Evolutionary conservation across 2,797 vertebrate genomes (phyloP), one percentile per base, ranked within the genome.

Genomic region (Ciconia nigra): DNA sequence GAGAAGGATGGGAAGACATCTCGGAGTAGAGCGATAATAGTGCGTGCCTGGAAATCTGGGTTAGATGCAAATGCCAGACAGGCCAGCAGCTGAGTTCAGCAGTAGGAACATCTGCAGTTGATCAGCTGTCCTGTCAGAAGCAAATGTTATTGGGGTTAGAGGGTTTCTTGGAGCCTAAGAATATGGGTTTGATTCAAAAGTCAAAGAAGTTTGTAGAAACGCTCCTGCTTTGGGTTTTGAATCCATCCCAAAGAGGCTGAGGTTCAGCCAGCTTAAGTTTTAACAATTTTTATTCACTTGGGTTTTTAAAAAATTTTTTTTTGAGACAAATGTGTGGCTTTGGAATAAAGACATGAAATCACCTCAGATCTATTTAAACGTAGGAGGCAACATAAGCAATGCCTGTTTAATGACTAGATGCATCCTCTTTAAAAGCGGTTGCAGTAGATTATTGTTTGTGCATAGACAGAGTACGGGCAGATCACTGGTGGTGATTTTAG

Each of bases 101-200:
- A 67, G 49, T 57, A 57, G 92, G 71, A 96, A 89, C 61, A 76
- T 95, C 88, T 91, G 87, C 70, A 59, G 73, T 82, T 93, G 88
- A 96, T 97, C 95, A 96, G 85, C 90, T 93, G 66, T 83, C 87
- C 94, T 95, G 92, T 95, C 90, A 92, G 76, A 94, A 83, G 85
- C 91, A 88, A 92, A 74, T 4, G 16, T 70, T 78, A 81, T n/a
- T 90, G 74, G 91, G 82, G 83, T 87, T 72, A 91, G 69, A 70
- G 92, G 70, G 69, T 91, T 93, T 79, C 54, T 54, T 88, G 85
- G 84, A 84, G 85, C 93, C 85, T 82, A 52, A 94, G 77, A 89
- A 70, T 72, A 82, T 83, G 93, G 92, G 94, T 88, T 94, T 87
- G 84, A 91, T 94, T 94, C 95, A 95, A 96, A 94, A 94, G 82